A percentile compares a stretch with the other conserved stretches of the same genome.
Evolutionary conservation across 2,888 invertebrate species (phyloP).

Genomic region (Ptychoptera contaminata): DNA sequence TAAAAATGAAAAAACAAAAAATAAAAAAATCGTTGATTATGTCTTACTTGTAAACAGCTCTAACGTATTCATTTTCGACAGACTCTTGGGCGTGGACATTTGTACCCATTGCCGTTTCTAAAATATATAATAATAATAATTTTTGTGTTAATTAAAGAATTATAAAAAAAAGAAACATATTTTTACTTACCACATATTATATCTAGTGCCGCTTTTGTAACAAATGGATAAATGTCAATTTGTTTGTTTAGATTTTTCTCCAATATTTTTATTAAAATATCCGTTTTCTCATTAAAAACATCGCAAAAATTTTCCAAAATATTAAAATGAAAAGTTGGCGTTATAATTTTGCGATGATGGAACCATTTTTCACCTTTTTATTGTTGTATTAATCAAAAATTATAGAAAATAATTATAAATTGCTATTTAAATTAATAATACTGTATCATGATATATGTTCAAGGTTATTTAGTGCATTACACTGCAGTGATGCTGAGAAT

Average conservation of each 20-base stretch:
- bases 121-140: neutral
- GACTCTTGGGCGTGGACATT: constrained; percentile 16
- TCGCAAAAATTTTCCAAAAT: constrained; percentile 25
- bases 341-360: constrained; percentile 27
- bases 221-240: constrained; percentile 29
- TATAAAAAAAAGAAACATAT: constrained; percentile 12
- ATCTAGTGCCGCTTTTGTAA: constrained; percentile 28
- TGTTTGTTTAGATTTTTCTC: constrained; percentile 6
- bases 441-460: no score
- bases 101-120: constrained; percentile 20
- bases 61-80: constrained; percentile 16
- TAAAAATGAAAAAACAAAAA: neutral
- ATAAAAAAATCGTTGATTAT: neutral
- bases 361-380: constrained; percentile 28
- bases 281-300: constrained; percentile 27
- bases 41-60: constrained; percentile 14
- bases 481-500: no score
- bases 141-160: neutral
- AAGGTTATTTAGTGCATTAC: no score
- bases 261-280: constrained; percentile 22
- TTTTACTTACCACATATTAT: constrained; percentile 25
- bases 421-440: no score
- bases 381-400: neutral
- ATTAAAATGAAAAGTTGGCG: constrained; percentile 29
- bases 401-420: neutral